These are phyloP conservation scores for Marcusenius ussheri DNA, from an alignment of 2,113 vertebrate species.

Conservation along the genomic window DNA sequence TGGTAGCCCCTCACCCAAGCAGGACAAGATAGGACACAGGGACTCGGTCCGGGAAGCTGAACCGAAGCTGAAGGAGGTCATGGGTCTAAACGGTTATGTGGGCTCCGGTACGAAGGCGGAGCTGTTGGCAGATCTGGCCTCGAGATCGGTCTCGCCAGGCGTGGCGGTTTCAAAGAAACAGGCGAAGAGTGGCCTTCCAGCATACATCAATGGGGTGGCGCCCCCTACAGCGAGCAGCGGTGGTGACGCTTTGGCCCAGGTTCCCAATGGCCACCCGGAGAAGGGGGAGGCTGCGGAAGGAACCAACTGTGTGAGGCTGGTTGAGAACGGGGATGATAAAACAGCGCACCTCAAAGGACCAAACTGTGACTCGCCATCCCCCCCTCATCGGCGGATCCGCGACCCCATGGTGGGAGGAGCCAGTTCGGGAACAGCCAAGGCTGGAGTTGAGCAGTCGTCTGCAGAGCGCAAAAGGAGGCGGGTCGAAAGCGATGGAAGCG, in stretches of 20 bases:
- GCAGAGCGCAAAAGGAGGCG: constrained; percentile 51
- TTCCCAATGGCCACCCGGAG: constrained; percentile 40
- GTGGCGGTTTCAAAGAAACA: constrained; percentile 44
- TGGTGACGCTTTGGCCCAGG: constrained; percentile 36
- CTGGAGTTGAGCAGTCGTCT: constrained; percentile 2
- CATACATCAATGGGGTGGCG: constrained; percentile 40
- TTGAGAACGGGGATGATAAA: constrained; percentile 46
- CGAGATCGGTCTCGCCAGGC: constrained; percentile 46
- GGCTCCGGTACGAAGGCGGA: constrained; percentile 48
- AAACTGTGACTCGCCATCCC: constrained; percentile 44
- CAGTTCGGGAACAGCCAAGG: neutral
- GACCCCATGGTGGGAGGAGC: constrained; percentile 26
- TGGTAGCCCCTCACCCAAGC: constrained; percentile 24
- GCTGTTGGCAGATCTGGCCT: constrained; percentile 48
- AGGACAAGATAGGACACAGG: constrained; percentile 32
- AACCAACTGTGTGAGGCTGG: constrained; percentile 32
- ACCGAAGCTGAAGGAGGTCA: constrained; percentile 33
- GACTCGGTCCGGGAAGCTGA: constrained; percentile 15
- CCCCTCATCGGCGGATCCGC: constrained; percentile 45
- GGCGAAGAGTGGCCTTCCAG: constrained; percentile 46
- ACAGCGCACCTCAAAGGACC: constrained; percentile 35
- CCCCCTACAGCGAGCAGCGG: constrained; percentile 48
- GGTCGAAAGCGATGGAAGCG: constrained; percentile 33
- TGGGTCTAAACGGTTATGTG: constrained; percentile 54
- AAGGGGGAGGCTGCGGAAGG: constrained; percentile 31